Conservation (phyloP, 1,140 invertebrate species). For the Acromyrmex heyeri region DNA sequence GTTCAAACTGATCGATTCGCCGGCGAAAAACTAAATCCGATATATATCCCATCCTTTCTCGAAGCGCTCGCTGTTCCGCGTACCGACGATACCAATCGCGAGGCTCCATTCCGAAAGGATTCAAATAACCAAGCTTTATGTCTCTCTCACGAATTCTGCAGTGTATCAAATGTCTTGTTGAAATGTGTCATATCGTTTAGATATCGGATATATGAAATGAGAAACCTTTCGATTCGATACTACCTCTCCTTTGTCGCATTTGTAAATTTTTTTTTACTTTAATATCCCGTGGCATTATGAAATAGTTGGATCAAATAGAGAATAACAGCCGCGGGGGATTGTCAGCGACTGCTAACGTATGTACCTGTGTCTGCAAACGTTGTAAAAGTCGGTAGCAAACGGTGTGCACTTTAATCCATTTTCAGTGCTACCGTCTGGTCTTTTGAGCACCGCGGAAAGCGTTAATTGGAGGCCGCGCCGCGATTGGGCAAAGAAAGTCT, state of each 20-base stretch:
- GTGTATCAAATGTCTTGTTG: conserved; percentile 6
- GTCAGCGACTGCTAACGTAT: conserved; percentile 20
- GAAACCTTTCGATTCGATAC: neutral
- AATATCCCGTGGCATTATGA: neutral
- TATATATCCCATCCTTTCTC: conserved; percentile 25
- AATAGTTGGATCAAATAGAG: neutral
- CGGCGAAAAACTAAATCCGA: conserved; percentile 46
- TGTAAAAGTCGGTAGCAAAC: conserved; percentile 80
- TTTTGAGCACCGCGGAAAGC: conserved; percentile 79
- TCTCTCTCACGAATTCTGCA: neutral
- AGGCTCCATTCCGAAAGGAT: neutral
- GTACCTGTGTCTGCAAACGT: conserved; percentile 62
- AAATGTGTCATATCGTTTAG: neutral
- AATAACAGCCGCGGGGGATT: neutral
- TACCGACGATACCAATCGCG: conserved; percentile 31
- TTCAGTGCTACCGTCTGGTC: conserved; percentile 72
- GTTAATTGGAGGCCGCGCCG: conserved; percentile 84
- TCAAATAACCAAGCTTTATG: neutral
- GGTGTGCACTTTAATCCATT: conserved; percentile 78
- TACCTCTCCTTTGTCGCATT: neutral
- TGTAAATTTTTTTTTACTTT: neutral
- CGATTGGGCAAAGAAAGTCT: conserved; percentile 78
- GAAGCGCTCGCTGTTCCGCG: neutral
- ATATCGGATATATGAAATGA: neutral
- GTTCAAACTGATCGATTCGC: conserved; percentile 62